A percentile compares a stretch with the other conserved stretches of the same genome.
Conservation (phyloP, 2,113 vertebrate genomes). For the Heterotis niloticus region DNA sequence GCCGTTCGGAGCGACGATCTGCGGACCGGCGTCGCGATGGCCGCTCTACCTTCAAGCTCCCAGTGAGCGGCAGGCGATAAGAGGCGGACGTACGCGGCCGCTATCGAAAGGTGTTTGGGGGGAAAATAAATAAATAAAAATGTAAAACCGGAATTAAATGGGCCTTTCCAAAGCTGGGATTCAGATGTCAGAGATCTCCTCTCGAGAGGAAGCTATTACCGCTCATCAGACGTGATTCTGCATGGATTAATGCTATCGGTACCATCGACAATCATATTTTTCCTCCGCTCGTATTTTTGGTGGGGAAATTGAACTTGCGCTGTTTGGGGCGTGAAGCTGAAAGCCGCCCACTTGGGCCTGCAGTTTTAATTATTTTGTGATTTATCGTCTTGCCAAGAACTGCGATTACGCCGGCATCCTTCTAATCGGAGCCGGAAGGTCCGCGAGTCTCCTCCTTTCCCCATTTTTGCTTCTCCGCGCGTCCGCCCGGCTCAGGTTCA, state of each 20-base stretch:
- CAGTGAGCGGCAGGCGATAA: neutral
- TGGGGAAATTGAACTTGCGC: conserved; percentile 13
- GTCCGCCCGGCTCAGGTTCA: neutral
- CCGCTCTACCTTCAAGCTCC: conserved; percentile 1
- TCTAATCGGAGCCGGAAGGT: neutral
- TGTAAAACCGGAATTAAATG: neutral
- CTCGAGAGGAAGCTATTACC: conserved; percentile 4
- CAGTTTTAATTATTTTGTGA: neutral
- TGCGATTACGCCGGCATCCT: neutral
- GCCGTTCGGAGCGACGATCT: neutral
- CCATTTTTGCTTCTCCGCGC: neutral
- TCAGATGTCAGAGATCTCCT: neutral
- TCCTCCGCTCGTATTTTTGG: neutral
- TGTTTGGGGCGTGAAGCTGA: neutral
- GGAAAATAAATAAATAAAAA: neutral
- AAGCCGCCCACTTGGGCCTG: neutral
- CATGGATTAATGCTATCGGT: conserved; percentile 17
- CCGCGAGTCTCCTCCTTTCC: neutral
- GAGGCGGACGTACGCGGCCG: too few relatives aligned
- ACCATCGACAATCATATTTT: conserved; percentile 13
- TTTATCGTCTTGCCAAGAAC: conserved; percentile 7
- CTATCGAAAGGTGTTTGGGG: neutral
- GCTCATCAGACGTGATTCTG: conserved; percentile 6
- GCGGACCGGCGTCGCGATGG: neutral
- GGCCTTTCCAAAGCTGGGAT: conserved; percentile 7